Base-by-base conservation (phyloP, 2,797 vertebrate genomes). In the Craterocephalus amniculus region DNA sequence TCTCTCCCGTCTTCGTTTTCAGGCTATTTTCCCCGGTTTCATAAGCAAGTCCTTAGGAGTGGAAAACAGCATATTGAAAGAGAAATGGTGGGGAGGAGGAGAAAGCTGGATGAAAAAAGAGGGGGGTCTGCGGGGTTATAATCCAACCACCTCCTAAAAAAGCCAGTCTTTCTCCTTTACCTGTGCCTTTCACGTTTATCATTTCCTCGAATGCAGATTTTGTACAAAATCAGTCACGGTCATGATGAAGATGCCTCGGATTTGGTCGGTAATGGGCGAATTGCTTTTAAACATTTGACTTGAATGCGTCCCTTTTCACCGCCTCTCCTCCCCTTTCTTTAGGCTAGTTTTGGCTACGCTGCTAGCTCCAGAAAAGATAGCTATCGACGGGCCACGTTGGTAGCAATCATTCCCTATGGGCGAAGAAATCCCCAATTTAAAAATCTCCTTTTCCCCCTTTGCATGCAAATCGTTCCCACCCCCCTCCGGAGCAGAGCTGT, bases 11-110 rank as follows among this genome's bases (percentile, higher is more conserved):
- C 85, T 83, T 91, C 89, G 80, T 83, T 91, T 87, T 92, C 85
- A 92, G 88, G 89, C 92, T 89, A 93, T 94, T 94, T 92, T 87
- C 89, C 89, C 91, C 88, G 89, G 89, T 92, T 94, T 93, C 91
- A 91, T 92, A 91, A 91, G 89, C 91, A 90, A 93, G 92, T 93
- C 92, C 85, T 91, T 88, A 91, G 89, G 93, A 93, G 92, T 92
- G 92, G 89, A 94, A 94, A 93, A 94, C 87, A 93, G 93, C 94
- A 95, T 94, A 94, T 94, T 95, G 93, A 93, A 93, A 94, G 92
- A 92, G 91, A 93, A 93, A 92, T 93, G 91, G 91, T 91, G 91
- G 91, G 89, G 91, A 91, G 93, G 91, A 94, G 93, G 92, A 93
- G 92, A 93, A 93, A 92, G 87, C 91, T 92, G 92, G 92, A 94